Evolutionary conservation across 2,797 vertebrate genomes (phyloP), one percentile per base, ranked within the genome.

Genomic region (Heliangelus exortis): DNA sequence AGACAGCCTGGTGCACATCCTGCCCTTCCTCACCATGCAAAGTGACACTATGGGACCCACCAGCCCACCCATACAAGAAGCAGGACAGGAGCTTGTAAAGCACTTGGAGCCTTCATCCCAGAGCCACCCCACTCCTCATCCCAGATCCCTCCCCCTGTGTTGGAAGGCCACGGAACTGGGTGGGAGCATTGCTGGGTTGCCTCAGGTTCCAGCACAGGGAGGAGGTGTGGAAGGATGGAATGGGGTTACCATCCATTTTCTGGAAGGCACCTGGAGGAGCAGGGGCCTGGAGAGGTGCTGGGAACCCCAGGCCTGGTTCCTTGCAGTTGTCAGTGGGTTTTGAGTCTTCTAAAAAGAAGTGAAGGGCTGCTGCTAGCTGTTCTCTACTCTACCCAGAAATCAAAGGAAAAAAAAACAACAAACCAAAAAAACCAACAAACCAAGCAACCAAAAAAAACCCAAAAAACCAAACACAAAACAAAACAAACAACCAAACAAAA

Each of bases 1-100:
- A 66, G 95, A 96, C 94, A 95, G 93, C 33, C 16, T 48, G 0
- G 93, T 26, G 10, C 83, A 92, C 94, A 95, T 92, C 93, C 92
- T 95, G 93, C 18, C 92, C 47, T 34, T 1, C 1, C 87, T 90
- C 89, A 16, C 85, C 0, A 28, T 53, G 74, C 0, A 33, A 76
- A 12, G 2, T 48, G 63, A 71, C 92, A 82, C 82, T 6, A 23
- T 6, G 57, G 91, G 41, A 19, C 90, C 69, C 53, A 89, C 25
- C 94, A 92, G 91, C 91, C 89, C 83, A 90, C 68, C 92, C 84
- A 61, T 9, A 17, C 65, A 23, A 23, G 65, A 78, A 89, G 39
- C 33, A 66, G 89, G 89, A 16, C 76, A 65, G 66, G 3, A 47
- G 22, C 12, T 91, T 23, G 67, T 8, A 36, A 54, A 0, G 7